Base-by-base conservation (phyloP, 2,797 vertebrate species). In the Labroides dimidiatus region DNA sequence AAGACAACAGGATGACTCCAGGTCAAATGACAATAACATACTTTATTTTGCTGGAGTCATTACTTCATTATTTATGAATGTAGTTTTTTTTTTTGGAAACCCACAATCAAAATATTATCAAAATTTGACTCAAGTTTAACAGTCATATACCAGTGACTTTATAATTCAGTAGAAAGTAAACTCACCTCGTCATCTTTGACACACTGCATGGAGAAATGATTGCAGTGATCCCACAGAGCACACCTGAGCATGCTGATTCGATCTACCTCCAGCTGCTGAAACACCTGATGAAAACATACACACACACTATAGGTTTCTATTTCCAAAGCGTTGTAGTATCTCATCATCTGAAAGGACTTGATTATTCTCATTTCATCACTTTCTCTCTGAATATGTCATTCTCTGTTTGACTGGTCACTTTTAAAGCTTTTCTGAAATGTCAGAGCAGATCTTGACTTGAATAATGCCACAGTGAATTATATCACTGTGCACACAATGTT, bases 201-300 rank as follows among this genome's bases (percentile, higher is more conserved):
- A 0, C 96, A 96, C 78, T 97, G 96, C 92, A 89, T 80, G 37
- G 97, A 98, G 54, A 97, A 94, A 71, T 96, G 95, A 80, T 98
- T 98, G 90, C 96, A 96, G 82, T 98, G 97, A 54, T 96, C 95
- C 97, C 97, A 98, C 33, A 98, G 85, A 0, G 93, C 88, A 57
- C 95, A 96, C 64, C 97, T 93, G 41, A 97, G 93, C 63, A 94
- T 87, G 47, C 86, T 92, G 77, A 98, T 96, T 19, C 97, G 94
- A 85, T 98, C 95, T 0, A 51, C 92, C 73, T 98, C 97, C 80
- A 97, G 91, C 3, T 96, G 93, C 85, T 98, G 96, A 78, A 98
- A 97, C 27, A 96, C 95, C 97, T 98, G 65, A 20, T 80, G 80
- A 44, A 44, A 11, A 64, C 0, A 2, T 0, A 44, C 42, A 33